Evolutionary conservation across 2,888 invertebrate genomes (phyloP), one percentile per base, ranked within the genome.

Genomic region (Urechis unicinctus): DNA sequence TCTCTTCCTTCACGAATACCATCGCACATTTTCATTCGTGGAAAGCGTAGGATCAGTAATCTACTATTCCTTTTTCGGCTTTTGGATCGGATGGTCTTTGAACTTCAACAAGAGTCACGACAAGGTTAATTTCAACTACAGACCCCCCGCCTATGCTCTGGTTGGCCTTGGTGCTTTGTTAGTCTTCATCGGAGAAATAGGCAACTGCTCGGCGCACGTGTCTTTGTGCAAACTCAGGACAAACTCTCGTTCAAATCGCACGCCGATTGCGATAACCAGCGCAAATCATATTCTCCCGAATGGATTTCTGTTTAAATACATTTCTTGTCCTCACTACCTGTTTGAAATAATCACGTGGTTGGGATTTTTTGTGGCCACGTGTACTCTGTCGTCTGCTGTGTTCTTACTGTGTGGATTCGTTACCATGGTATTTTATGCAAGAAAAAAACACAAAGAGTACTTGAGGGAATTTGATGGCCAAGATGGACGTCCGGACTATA

Each of bases 301-400:
- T 4, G 44, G 47, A 6, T 9, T n/a, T 5, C 28, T 51, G 5
- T 59, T 59, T 36, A 22, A 53, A 29, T 46, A 24, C 22, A 50
- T 59, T 1, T 51, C 59, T 3, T 53, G 56, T 28, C 59, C 59
- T 5, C 53, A 59, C 28, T 59, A 59, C 45, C 26, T 57, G 22
- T 59, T 59, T 44, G 59, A 59, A 45, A 44, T 59, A 3, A 29
- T 57, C 9, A 52, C 56, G n/a, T 59, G 59, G 59, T 25, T 59
- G 2, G 59, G 59, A 3, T 59, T 49, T 43, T 28, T 45, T 9
- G 13, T 59, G 21, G 42, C 51, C 6, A 26, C 50, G 2, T 57
- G 55, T 41, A 59, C 59, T 2, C 52, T 59, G n/a, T 28, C 59
- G 4, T 42, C 54, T 17, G 25, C 36, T 22, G 26, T 55, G 25